These are phyloP conservation scores for Vultur gryphus DNA, from an alignment of 2,797 vertebrate species.

Conservation along the genomic window DNA sequence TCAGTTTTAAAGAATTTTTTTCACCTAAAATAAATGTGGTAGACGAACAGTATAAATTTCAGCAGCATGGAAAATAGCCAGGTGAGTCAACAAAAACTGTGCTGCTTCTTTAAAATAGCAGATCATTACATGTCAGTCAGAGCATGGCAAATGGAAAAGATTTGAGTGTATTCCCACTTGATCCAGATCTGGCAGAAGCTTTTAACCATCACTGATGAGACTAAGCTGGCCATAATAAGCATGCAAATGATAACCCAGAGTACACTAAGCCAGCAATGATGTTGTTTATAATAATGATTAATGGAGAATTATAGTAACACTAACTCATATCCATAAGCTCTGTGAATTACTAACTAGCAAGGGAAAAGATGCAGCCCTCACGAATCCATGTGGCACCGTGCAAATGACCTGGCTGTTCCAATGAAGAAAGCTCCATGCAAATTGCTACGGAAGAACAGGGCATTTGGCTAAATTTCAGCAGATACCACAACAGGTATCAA, in stretches of 20 bases:
- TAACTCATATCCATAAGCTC: not conserved
- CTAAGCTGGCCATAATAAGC: not conserved
- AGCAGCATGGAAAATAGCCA: not conserved
- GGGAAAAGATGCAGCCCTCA: not conserved
- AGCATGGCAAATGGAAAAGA: not conserved
- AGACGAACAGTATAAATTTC: not conserved
- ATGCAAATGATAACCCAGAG: not conserved
- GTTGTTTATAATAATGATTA: not conserved
- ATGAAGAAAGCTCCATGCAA: not conserved
- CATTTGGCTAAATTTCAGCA: not conserved
- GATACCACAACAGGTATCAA: not conserved
- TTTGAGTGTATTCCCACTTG: not conserved
- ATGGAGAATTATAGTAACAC: not conserved
- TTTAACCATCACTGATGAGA: not conserved
- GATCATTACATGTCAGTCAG: not conserved
- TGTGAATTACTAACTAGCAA: not conserved
- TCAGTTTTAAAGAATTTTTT: not conserved
- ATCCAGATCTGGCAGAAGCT: not conserved
- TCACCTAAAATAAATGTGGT: not conserved
- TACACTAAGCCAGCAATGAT: not conserved
- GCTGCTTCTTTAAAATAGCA: not conserved
- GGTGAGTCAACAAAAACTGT: not conserved
- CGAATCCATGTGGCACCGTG: not conserved
- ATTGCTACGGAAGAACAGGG: fast-evolving
- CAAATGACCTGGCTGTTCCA: not conserved